Conservation (phyloP, 2,888 invertebrate species). For the Acleris holmiana region DNA sequence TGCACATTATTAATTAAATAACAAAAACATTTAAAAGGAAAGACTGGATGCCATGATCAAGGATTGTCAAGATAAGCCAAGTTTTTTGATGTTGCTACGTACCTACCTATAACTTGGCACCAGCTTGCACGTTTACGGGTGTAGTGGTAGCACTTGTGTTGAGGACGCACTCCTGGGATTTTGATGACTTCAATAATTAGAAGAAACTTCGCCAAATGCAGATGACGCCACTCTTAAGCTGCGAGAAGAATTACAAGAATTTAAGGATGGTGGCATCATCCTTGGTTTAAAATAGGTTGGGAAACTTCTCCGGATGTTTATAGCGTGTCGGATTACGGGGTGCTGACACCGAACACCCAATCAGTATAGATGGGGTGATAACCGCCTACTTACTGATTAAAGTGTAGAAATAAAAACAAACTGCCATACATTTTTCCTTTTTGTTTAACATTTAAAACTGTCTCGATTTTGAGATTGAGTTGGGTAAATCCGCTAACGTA, state of each 20-base stretch:
- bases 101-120: too few species aligned
- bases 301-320: not conserved
- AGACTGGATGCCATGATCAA: not conserved
- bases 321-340: constrained; percentile 16
- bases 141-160: too few species aligned
- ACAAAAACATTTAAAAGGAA: not conserved
- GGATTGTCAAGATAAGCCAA: not conserved
- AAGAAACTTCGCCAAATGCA: too few species aligned
- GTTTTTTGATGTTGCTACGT: not conserved
- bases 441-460: too few species aligned
- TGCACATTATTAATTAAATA: constrained; percentile 10
- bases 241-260: not conserved
- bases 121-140: too few species aligned
- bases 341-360: constrained; percentile 28
- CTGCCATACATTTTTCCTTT: too few species aligned
- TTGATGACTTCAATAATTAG: too few species aligned
- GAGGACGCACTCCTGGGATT: too few species aligned
- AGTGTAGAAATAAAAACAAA: too few species aligned
- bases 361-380: constrained; percentile 26
- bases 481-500: too few species aligned
- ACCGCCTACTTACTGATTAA: not conserved
- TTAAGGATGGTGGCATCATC: not conserved
- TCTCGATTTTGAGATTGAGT: too few species aligned
- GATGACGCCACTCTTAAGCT: too few species aligned
- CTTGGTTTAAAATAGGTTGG: constrained; percentile 4